Evolutionary conservation across 2,113 vertebrate genomes (phyloP), one percentile per base, ranked within the genome.

Genomic region (Nematolebias whitei): DNA sequence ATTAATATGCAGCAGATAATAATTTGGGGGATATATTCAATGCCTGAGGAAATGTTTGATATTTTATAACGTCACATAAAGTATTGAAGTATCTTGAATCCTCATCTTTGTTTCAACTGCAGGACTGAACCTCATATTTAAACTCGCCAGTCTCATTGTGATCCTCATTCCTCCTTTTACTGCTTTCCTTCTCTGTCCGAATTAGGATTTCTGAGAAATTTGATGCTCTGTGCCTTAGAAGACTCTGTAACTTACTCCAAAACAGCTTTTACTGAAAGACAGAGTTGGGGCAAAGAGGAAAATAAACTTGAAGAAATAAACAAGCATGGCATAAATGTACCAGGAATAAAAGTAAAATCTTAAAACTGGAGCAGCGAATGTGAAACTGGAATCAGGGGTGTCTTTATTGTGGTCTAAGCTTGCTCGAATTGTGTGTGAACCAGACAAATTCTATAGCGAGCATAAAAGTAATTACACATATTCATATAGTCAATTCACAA

Each of bases 161-260:
- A 35, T 9, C 32, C 54, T 67, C 29, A 15, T 35, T 57, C 57
- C 18, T 58, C 24, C 35, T 47, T 50, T 35, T 45, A 39, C 26
- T 51, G 20, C 20, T 70, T 56, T 68, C 41, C 40, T 23, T 62
- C 32, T 52, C 47, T n/a, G 54, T 76, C 45, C 2, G 26, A 66
- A 57, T 70, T 67, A 49, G 56, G 39, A 38, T 85, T 78, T 76
- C 77, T 86, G 78, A 85, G 66, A 80, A 80, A 82, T 59, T 65
- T 56, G 35, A 68, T 68, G 64, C 49, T 76, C 54, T 70, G 20
- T 45, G 38, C 66, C 62, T 54, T 64, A 0, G 78, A 81, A 45
- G 24, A 74, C 64, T 79, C 51, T 52, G 40, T 45, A 61, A 80
- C 82, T 76, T 63, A 76, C 59, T 74, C 61, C 59, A 69, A 56